phyloP scores from a whole-genome alignment of 2,888 invertebrate genomes.

The Esperia sulphurella region DNA sequence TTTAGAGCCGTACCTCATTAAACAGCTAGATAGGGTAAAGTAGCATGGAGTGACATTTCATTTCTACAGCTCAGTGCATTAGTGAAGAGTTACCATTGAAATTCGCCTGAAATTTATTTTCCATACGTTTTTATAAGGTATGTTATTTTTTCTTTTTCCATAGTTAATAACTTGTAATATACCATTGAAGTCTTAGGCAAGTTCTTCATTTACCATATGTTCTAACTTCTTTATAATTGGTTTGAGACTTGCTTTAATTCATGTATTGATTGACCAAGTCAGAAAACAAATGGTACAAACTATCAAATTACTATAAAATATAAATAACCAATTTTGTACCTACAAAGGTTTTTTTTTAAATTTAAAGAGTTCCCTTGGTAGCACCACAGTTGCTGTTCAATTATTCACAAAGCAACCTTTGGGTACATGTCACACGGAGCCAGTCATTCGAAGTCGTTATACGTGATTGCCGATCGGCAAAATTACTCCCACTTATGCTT shows the following conservation, averaged over 20 bases:
- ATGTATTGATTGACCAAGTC: neutral
- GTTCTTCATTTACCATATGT: too few species aligned
- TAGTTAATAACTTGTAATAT: too few species aligned
- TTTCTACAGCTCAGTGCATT: constrained; percentile 2
- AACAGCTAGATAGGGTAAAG: neutral
- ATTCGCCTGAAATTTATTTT: neutral
- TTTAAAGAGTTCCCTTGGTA: constrained; percentile 1
- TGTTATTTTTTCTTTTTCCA: neutral
- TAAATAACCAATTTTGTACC: too few species aligned
- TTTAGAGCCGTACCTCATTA: constrained; percentile 4
- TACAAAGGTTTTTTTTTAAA: too few species aligned
- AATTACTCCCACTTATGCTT: constrained; percentile 15
- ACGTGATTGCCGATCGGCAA: constrained; percentile 29
- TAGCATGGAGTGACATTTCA: constrained; percentile 10
- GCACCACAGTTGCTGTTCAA: constrained; percentile 25
- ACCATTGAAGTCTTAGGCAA: too few species aligned
- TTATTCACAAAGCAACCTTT: constrained; percentile 47
- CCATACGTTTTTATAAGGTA: neutral
- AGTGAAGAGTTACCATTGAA: neutral
- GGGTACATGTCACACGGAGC: constrained; percentile 32
- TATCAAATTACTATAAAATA: too few species aligned
- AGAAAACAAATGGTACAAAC: too few species aligned
- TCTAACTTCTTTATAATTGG: too few species aligned
- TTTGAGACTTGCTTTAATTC: neutral
- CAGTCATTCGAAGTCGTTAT: constrained; percentile 39